Base-by-base conservation (phyloP, 2,888 invertebrate species). In the Amiota communis region DNA sequence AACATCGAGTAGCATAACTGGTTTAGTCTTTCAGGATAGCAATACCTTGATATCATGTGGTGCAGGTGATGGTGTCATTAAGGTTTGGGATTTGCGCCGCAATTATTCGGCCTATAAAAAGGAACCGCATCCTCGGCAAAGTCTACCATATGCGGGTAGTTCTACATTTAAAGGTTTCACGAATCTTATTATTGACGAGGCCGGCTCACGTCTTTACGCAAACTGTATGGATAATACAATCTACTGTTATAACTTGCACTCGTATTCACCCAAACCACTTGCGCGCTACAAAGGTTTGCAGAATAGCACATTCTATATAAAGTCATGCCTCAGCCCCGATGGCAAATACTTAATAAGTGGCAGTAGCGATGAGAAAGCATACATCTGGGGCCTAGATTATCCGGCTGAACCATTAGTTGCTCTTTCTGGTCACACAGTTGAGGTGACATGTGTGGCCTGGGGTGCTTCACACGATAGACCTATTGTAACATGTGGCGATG, bases 401-500 rank as follows among this genome's bases (percentile, higher is more conserved):
- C 89, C 90, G 77, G 90, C 94, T 0, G 89, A 91, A 74, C 96
- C 96, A 0, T 88, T 96, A 11, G 92, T 94, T 20, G 91, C 92
- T 70, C 90, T 97, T 6, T 90, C 91, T 1, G 97, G 96, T 0
- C 97, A 97, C 86, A 91, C 92, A 61, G 95, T 95, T 10, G 97
- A 97, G 91, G 97, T 97, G 0, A 96, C 96, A 0, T 95, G 95
- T 86, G 95, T 96, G 1, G 94, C 95, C 1, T 97, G 97, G 97
- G 93, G 93, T 79, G 79, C 86, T 4, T 88, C 89, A 11, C 91
- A 92, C 8, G 92, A 93, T 85, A 88, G 91, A 17, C 92, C 92
- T 87, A 89, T 96, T 64, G 94, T 95, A 13, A 96, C 96, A 0
- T 95, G 96, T 88, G 94, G 95, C 68, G 97, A 97, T 87, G 97